A percentile compares a stretch with the other conserved stretches of the same genome.
Evolutionary conservation across 2,888 invertebrate species (phyloP).

Genomic region (Ariolimax columbianus): DNA sequence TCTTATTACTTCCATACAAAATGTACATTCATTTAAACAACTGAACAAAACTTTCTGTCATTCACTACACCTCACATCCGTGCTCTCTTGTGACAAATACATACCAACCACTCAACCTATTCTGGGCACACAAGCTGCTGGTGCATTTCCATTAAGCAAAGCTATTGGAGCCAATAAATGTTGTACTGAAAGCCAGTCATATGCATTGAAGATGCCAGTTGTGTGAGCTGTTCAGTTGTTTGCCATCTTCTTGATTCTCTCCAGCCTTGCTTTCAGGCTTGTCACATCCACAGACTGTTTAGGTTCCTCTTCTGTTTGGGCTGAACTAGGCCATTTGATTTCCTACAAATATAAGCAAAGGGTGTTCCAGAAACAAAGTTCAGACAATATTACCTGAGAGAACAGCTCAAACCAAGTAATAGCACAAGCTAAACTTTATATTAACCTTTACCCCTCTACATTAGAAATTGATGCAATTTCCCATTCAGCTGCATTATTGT

Average conservation of each 20-base stretch:
- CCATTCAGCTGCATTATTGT: no score
- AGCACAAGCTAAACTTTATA: no score
- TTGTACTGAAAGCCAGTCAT: not conserved
- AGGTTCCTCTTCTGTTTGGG: conserved; percentile 8
- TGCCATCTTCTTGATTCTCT: conserved; percentile 73
- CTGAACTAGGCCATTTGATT: conserved; percentile 32
- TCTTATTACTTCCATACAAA: not conserved
- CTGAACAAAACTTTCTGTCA: not conserved
- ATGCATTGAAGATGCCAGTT: not conserved
- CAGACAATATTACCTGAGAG: no score
- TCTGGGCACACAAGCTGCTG: not conserved
- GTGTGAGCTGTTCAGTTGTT: conserved; percentile 55
- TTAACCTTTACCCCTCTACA: no score
- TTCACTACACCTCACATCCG: not conserved
- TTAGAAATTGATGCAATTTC: no score
- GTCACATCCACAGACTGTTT: conserved; percentile 64
- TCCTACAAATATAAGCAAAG: no score
- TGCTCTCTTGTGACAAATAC: not conserved
- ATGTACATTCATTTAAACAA: not conserved
- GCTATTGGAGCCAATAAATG: not conserved
- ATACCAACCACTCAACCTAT: not conserved
- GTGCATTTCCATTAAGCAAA: not conserved
- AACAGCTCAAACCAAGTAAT: no score
- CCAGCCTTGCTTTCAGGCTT: conserved; percentile 74
- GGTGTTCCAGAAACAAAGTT: no score